These are phyloP conservation scores for Stenolophus ochropezus DNA, from an alignment of 2,888 invertebrate genomes.

Conservation along the genomic window DNA sequence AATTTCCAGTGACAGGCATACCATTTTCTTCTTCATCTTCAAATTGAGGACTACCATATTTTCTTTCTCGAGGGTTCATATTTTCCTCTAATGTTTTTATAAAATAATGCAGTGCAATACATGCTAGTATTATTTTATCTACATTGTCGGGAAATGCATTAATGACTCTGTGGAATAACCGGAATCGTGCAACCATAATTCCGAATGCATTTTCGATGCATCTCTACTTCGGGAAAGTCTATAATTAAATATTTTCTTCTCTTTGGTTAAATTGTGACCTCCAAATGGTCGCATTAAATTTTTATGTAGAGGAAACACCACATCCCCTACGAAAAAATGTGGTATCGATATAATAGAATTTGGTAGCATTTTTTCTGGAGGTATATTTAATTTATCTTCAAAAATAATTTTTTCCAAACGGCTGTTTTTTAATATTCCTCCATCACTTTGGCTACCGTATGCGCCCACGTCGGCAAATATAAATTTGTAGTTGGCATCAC, in stretches of 20 bases:
- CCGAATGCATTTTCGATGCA: constrained; percentile 40
- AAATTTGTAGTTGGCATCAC: constrained; percentile 65
- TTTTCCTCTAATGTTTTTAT: constrained; percentile 10
- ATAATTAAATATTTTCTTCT: constrained; percentile 11
- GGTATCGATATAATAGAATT: neutral
- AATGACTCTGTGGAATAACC: neutral
- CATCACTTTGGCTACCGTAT: constrained; percentile 65
- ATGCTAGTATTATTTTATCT: neutral
- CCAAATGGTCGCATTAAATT: constrained; percentile 20
- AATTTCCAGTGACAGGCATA: neutral
- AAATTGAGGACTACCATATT: neutral
- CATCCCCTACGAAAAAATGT: constrained; percentile 16
- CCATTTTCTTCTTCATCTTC: neutral
- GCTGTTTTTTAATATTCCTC: constrained; percentile 62
- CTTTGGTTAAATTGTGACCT: neutral
- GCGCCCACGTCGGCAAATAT: constrained; percentile 64
- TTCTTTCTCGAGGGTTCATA: neutral
- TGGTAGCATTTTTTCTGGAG: constrained; percentile 2
- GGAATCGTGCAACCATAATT: constrained; percentile 29
- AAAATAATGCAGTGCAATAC: constrained; percentile 7
- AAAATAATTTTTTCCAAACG: constrained; percentile 14
- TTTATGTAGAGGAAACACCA: neutral
- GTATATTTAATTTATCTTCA: constrained; percentile 38
- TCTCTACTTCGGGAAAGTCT: constrained; percentile 7
- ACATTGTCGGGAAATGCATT: constrained; percentile 13